phyloP scores from a whole-genome alignment of 2,113 vertebrate genomes.

The Psammodynastes pulverulentus region DNA sequence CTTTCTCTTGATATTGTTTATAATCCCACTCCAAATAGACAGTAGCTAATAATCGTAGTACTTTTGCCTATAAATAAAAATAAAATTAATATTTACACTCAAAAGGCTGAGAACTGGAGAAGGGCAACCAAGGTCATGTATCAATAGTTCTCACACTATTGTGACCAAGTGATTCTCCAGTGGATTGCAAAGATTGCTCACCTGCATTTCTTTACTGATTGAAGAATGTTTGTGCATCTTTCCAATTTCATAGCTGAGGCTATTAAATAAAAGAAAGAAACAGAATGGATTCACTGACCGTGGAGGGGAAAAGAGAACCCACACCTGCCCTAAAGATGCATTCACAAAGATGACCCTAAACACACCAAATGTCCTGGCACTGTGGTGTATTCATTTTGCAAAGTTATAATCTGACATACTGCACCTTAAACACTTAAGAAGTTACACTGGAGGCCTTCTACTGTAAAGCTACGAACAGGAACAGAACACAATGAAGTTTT shows the following conservation, averaged over 20 bases:
- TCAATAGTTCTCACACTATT: neutral
- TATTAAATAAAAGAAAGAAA: slow-evolving; percentile 54
- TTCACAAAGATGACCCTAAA: neutral
- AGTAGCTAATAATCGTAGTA: slow-evolving; percentile 82
- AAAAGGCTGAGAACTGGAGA: neutral
- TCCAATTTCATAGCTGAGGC: slow-evolving; percentile 89
- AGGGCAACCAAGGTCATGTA: neutral
- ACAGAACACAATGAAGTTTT: neutral
- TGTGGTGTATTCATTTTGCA: neutral
- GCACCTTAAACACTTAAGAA: neutral
- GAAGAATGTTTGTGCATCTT: slow-evolving; percentile 74
- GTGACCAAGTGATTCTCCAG: neutral
- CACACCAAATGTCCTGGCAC: too few relatives aligned
- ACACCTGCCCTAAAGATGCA: neutral
- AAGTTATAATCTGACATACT: neutral
- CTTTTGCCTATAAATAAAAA: slow-evolving; percentile 76
- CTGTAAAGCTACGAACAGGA: neutral
- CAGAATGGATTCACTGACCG: slow-evolving; percentile 7
- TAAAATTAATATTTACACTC: slow-evolving; percentile 14
- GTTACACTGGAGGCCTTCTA: neutral
- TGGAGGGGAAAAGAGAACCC: neutral
- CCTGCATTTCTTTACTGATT: slow-evolving; percentile 76
- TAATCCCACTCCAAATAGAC: slow-evolving; percentile 84
- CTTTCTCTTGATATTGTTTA: slow-evolving; percentile 76
- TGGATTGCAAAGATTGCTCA: slow-evolving; percentile 57